Percentiles rank a stretch among this genome's conserved stretches.
These are phyloP conservation scores for Ennomos erosarius DNA, from an alignment of 2,888 invertebrate genomes.

Conservation along the genomic window DNA sequence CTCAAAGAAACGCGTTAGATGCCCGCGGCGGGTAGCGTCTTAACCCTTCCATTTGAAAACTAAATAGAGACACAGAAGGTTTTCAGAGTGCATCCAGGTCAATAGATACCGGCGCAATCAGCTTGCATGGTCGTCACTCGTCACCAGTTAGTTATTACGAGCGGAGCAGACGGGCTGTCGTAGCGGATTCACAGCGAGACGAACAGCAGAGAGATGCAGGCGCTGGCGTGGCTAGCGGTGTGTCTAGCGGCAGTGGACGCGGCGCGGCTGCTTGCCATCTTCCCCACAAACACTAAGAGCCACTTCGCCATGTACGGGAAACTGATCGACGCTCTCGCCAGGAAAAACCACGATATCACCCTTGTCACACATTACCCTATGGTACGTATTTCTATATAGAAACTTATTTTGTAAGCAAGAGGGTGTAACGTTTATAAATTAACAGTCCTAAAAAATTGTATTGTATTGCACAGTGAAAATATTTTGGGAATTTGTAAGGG, in stretches of 20 bases:
- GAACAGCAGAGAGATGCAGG: constrained; percentile 74
- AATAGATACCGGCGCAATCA: constrained; percentile 27
- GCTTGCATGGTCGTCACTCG: constrained; percentile 43
- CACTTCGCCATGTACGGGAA: constrained; percentile 83
- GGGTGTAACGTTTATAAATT: too few species aligned
- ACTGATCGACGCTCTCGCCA: constrained; percentile 74
- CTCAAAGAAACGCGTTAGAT: constrained; percentile 24
- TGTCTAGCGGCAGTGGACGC: constrained; percentile 58
- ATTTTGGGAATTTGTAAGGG: too few species aligned
- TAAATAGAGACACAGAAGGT: constrained; percentile 22
- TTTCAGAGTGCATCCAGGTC: constrained; percentile 31
- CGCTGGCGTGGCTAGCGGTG: constrained; percentile 61
- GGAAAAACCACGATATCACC: constrained; percentile 72
- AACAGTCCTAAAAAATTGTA: too few species aligned
- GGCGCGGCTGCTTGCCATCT: constrained; percentile 74
- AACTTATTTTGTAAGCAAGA: background rate
- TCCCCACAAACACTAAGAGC: constrained; percentile 82
- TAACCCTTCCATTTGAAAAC: constrained; percentile 7
- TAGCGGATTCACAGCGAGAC: constrained; percentile 58
- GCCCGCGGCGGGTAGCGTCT: constrained; percentile 18
- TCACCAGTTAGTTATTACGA: constrained; percentile 56
- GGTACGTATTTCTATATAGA: constrained; percentile 60
- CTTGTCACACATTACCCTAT: constrained; percentile 78
- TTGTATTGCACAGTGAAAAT: too few species aligned
- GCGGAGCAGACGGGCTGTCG: constrained; percentile 39